Percentiles rank a stretch among this genome's conserved stretches.
These are phyloP conservation scores for Melieria omissa DNA, from an alignment of 2,888 invertebrate species.

Conservation along the genomic window DNA sequence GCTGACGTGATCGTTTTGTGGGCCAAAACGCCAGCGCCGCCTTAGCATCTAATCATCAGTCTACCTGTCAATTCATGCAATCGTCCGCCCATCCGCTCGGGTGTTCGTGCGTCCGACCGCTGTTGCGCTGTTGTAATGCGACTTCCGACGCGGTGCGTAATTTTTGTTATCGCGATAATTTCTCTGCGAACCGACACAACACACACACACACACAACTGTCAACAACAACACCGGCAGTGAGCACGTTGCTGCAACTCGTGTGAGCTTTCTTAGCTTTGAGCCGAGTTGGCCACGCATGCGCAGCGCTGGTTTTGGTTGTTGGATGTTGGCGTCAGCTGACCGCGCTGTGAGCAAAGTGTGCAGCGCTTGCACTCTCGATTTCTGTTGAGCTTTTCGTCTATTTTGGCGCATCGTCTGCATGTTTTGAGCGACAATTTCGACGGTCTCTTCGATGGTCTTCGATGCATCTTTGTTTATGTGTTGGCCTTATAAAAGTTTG, in stretches of 20 bases:
- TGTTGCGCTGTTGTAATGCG: background rate
- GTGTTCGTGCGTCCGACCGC: background rate
- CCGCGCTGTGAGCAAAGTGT: background rate
- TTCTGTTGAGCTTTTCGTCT: background rate
- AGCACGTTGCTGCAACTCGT: background rate
- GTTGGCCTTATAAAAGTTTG: constrained; percentile 58
- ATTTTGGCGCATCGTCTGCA: background rate
- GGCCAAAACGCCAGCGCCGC: too few relatives aligned
- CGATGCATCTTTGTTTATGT: background rate
- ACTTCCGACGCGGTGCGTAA: constrained; percentile 14
- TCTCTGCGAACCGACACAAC: too few relatives aligned
- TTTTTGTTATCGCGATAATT: background rate
- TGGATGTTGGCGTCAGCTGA: background rate
- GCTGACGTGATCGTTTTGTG: too few relatives aligned
- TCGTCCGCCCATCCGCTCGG: too few relatives aligned
- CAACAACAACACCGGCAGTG: background rate
- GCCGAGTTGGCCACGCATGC: constrained; percentile 1
- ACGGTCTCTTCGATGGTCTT: constrained; percentile 9
- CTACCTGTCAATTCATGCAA: too few relatives aligned
- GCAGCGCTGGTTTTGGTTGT: background rate
- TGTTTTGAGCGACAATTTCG: constrained; percentile 18
- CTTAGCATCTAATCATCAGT: too few relatives aligned
- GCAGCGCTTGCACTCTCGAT: background rate
- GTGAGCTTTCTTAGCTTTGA: background rate
- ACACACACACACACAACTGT: background rate